Base-by-base conservation (phyloP, 2,888 invertebrate genomes). In the Xestobium rufovillosum region DNA sequence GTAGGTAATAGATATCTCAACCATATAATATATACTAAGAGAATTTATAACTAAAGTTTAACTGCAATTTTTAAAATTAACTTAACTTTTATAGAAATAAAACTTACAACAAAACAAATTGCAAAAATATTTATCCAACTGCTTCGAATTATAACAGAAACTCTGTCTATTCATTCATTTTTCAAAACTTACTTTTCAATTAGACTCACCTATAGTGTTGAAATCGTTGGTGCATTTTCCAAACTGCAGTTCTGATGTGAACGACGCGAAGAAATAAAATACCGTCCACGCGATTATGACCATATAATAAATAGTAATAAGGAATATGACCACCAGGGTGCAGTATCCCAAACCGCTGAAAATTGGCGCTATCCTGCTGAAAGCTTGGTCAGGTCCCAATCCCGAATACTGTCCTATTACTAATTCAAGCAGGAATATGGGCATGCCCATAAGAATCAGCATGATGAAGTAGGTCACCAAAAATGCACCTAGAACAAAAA, bases 361-460 rank as follows among this genome's bases (percentile, higher is more conserved):
- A 51, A 68, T 73, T 0, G 82, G 82, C 0, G 77, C 72, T 51
- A 82, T 73, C 2, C 75, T 63, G 25, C 63, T 60, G 52, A 78
- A 81, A 0, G 77, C 76, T 47, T 74, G 65, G 26, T 76, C 62
- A 0, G 88, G 85, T 0, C 88, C 87, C 0, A 82, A 58, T 2
- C 83, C 83, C 1, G 81, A 74, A 58, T 78, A 89, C 57, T 89
- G 88, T 2, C 88, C 89, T 12, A 88, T 66, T 27, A 80, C 78
- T 19, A 87, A 65, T 59, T 89, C 88, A 60, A 88, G 66, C 54
- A 78, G 82, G 60, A 88, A 87, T 50, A 89, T 74, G 2, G 87
- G 87, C 41, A 86, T 71, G 1, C 87, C 87, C 57, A 83, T 80
- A 16, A 79, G 66, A n/a, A 83, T 53, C 50, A 84, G 65, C 80